Conservation (phyloP, 1,140 invertebrate genomes). For the Artemia franciscana region DNA sequence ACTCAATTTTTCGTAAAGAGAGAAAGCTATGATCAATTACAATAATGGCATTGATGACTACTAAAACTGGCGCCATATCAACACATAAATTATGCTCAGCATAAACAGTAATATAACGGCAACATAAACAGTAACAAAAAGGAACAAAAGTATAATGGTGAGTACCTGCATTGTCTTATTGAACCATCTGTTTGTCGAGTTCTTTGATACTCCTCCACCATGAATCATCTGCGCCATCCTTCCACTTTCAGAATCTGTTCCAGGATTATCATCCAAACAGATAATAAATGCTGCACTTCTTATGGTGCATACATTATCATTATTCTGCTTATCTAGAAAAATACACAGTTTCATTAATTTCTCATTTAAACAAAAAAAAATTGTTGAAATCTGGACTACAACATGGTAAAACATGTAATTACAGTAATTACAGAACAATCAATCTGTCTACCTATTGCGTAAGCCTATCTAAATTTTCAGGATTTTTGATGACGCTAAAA, state of each 20-base stretch:
- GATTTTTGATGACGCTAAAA: background rate
- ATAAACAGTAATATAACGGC: background rate
- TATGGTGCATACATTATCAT: background rate
- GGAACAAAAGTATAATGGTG: conserved; percentile 2
- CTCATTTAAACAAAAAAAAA: background rate
- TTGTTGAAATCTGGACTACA: background rate
- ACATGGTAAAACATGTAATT: background rate
- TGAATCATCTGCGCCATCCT: conserved; percentile 64
- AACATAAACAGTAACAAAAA: no score
- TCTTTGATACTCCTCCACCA: conserved; percentile 57
- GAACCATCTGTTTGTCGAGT: conserved; percentile 85
- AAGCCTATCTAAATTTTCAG: background rate
- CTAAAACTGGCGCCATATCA: background rate
- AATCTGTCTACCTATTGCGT: background rate
- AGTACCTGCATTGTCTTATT: conserved; percentile 78
- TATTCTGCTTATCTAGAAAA: background rate
- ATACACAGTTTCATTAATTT: background rate
- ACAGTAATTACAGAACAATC: background rate
- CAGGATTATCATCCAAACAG: background rate
- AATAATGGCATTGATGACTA: background rate
- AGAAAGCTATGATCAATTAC: background rate
- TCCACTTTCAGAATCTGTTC: background rate
- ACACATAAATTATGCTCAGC: background rate
- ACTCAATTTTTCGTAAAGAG: background rate
- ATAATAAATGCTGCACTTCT: background rate